Base-by-base conservation (phyloP, 2,888 invertebrate genomes). In the Nephrotoma appendiculata region DNA sequence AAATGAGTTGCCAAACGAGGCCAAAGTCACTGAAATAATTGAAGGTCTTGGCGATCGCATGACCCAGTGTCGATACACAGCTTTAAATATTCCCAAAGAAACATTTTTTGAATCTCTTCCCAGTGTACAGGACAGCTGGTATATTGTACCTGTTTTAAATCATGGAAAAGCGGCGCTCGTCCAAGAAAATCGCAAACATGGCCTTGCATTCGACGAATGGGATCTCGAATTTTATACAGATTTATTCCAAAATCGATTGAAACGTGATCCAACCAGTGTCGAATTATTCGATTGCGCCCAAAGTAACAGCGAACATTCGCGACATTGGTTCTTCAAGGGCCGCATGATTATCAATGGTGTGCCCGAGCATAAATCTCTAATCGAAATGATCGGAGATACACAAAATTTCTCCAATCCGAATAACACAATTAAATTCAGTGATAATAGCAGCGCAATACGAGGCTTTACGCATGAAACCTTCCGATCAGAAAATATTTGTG, bases 261-360 rank as follows among this genome's bases (percentile, higher is more conserved):
- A 96, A 89, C 93, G 98, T 87, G 97, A 99, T 92, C 99, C 99
- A 31, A 99, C 99, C 0, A 98, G 97, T 90, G 98, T 99, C 0
- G 99, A 99, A 91, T 95, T 98, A 89, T 99, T 99, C 92, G 99
- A 99, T 92, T 94, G 99, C 89, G 99, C 99, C 3, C 99, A 99
- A 92, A 98, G 98, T 44, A 99, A 99, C 91, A 98, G 98, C 91
- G 99, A 99, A 91, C 99, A 99, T 91, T 98, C 98, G 88, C 94
- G 99, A 5, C 99, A 99, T 93, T 99, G 99, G 99, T 99, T 99
- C 92, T 99, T 99, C 92, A 97, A 97, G 93, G 98, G 98, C 0
- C 94, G 95, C 90, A 95, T 98, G 92, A 91, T 97, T 86, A 93
- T 98, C 86, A 96, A 99, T 92, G 97, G 96, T 0, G 91, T 94